Conservation (phyloP, 2,113 vertebrate species). For the Siphamia tubifer region DNA sequence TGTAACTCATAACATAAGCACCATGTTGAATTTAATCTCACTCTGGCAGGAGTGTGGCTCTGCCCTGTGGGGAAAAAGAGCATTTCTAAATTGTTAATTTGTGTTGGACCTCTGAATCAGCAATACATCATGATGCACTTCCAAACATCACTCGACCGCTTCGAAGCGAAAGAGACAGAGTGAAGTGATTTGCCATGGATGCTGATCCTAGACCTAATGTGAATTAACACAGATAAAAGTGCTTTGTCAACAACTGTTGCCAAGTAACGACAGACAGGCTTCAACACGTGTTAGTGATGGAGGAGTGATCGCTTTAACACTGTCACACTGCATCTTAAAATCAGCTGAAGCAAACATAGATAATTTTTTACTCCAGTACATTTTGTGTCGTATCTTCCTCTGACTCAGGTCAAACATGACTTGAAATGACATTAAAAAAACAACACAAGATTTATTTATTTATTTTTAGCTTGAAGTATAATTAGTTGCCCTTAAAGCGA, state of each 20-base stretch:
- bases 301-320: not conserved
- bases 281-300: not conserved
- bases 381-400: no score
- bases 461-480: no score
- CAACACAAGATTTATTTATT: no score
- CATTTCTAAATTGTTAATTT: conserved; percentile 32
- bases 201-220: conserved; percentile 23
- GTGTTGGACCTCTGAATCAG: not conserved
- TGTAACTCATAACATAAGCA: not conserved
- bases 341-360: not conserved
- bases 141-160: not conserved
- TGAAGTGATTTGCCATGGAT: conserved; percentile 6
- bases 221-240: conserved; percentile 15
- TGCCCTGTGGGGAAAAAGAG: not conserved
- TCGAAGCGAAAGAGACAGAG: conserved; percentile 1
- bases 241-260: conserved; percentile 9
- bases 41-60: not conserved
- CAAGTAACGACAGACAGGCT: not conserved
- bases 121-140: not conserved
- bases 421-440: no score
- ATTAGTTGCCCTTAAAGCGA: no score
- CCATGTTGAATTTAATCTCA: not conserved
- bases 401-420: no score
- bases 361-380: no score
- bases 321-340: not conserved